Percentiles rank a stretch among this genome's conserved stretches.
These are phyloP conservation scores for Aleadryas rufinucha DNA, from an alignment of 2,113 vertebrate genomes.

Conservation along the genomic window DNA sequence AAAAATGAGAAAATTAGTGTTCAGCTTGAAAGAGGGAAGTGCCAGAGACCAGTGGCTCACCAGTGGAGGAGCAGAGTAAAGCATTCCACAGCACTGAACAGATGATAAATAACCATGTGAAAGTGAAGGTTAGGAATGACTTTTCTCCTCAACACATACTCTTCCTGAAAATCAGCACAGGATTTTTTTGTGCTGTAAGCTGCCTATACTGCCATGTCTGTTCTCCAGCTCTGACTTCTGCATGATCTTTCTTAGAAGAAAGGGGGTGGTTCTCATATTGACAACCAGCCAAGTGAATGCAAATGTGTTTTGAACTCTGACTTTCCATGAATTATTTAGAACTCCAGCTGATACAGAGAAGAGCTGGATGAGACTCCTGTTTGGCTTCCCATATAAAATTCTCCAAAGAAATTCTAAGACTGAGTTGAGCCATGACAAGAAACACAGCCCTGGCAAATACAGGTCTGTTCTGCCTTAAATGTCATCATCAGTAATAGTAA, in stretches of 20 bases:
- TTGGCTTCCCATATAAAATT: background rate
- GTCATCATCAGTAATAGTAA: background rate
- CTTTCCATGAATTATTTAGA: background rate
- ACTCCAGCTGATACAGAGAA: background rate
- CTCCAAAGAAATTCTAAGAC: background rate
- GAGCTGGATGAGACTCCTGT: background rate
- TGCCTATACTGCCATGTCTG: background rate
- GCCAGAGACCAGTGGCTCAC: background rate
- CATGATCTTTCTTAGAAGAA: background rate
- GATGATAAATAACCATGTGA: background rate
- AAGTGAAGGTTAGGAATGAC: background rate
- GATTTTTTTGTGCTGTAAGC: background rate
- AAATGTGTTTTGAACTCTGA: background rate
- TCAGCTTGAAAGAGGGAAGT: background rate
- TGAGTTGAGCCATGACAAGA: background rate
- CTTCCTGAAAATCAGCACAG: background rate
- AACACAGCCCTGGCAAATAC: background rate
- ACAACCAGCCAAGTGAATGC: background rate
- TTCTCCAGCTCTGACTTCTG: background rate
- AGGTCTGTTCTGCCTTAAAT: background rate
- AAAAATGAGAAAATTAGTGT: background rate
- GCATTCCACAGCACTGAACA: background rate
- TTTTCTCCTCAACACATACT: background rate
- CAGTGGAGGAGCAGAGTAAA: background rate
- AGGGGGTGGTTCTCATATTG: background rate